Evolutionary conservation across 2,797 vertebrate species (phyloP).

Genomic region (Spinus pinus): DNA sequence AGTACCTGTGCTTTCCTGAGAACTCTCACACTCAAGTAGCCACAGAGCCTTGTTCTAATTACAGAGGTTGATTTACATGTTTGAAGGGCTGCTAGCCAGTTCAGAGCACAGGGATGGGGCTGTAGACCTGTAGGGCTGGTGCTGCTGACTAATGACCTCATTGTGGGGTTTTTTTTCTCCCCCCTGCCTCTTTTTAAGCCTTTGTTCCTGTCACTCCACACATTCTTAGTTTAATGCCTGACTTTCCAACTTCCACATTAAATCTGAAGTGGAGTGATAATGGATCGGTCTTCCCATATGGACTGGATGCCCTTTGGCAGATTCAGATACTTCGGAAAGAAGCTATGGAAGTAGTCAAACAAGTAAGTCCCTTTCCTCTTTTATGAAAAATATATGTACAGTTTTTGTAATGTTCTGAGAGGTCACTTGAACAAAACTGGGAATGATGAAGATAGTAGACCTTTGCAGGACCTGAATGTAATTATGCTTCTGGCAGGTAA

Average conservation of each 20-base stretch:
- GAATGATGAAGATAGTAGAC: background rate
- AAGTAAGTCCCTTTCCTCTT: conserved; percentile 61
- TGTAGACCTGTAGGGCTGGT: background rate
- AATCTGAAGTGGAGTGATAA: conserved; percentile 71
- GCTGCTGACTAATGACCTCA: background rate
- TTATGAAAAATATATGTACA: background rate
- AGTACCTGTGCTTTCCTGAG: conserved; percentile 26
- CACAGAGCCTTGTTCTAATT: background rate
- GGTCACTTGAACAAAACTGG: background rate
- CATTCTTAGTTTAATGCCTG: conserved; percentile 64
- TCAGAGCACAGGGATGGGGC: background rate
- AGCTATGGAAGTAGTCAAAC: conserved; percentile 49
- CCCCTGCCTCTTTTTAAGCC: conserved; percentile 34
- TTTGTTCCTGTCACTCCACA: conserved; percentile 69
- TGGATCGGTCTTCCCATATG: conserved; percentile 37
- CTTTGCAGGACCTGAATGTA: background rate
- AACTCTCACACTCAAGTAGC: conserved; percentile 9
- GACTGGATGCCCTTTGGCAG: conserved; percentile 67
- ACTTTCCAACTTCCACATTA: conserved; percentile 62
- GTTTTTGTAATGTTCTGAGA: background rate
- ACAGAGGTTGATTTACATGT: background rate
- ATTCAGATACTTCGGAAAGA: conserved; percentile 72
- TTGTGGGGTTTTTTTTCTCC: background rate
- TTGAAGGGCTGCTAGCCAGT: background rate
- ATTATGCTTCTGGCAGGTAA: background rate